Evolutionary conservation across 2,797 vertebrate genomes (phyloP), one percentile per base, ranked within the genome.

Genomic region (Huso huso): DNA sequence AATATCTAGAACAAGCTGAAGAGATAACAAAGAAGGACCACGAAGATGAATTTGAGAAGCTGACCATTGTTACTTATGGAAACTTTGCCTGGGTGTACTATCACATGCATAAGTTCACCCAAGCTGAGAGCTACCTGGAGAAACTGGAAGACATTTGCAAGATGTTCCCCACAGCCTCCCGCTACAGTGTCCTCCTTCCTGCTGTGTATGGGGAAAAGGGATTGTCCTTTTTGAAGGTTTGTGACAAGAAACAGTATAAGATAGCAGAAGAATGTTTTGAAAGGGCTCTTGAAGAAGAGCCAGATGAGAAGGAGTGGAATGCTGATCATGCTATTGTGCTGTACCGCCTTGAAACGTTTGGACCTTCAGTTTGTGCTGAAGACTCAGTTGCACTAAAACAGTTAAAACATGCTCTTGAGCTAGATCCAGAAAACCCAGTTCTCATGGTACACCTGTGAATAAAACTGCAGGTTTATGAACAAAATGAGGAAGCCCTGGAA

Each of bases 251-350:
- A 11, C 81, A 92, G 75, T 82, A 77, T 0, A 23, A 77, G 6
- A 82, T 62, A 69, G 87, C 91, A 60, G 81, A 81, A 77, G 60
- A 73, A 7, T 86, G 84, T 71, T 93, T 93, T 79, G 73, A 72
- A 70, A 86, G 82, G n/a, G 90, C 87, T 70, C 63, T 93, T 68
- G 61, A 78, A 66, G 18, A n/a, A 10, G 83, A 90, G 11, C 85
- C 86, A 0, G n/a, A 89, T 4, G 80, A 87, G 7, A 77, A 81
- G 0, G 86, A 90, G 50, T 91, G 82, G 76, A 86, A 78, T 50
- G 1, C 74, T 0, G 88, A 89, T 50, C 90, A 88, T 72, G 91
- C 90, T 2, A 79, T 83, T 50, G 71, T 65, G 0, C 57, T 82
- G 7, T 88, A 84, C 61, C 85, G 85, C 2, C 66, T 80, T 48